Conservation (phyloP, 1,140 invertebrate genomes). For the Copidosoma floridanum region DNA sequence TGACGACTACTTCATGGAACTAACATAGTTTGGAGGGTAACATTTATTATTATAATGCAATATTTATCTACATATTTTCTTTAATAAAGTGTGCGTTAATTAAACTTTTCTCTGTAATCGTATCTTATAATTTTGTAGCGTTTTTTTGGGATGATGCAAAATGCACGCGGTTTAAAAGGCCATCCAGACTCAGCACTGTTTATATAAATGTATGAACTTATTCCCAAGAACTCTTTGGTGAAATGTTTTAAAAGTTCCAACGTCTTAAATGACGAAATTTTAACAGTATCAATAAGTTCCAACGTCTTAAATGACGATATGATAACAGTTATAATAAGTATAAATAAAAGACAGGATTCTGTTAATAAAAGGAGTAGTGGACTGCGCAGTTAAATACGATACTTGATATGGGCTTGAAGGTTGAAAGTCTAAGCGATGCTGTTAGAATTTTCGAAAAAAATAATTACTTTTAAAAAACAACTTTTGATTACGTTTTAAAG, state of each 20-base stretch:
- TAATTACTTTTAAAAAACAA: neutral
- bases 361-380: neutral
- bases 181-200: conserved; percentile 22
- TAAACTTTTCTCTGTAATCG: neutral
- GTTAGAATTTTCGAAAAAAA: neutral
- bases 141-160: conserved; percentile 20
- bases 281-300: no score
- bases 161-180: conserved; percentile 19
- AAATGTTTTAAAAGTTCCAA: conserved; percentile 18
- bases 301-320: no score
- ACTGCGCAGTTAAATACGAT: neutral
- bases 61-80: neutral
- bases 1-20: conserved; percentile 11
- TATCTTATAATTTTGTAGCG: conserved; percentile 4
- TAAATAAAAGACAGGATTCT: neutral
- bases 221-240: conserved; percentile 14
- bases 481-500: neutral
- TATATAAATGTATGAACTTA: conserved; percentile 15
- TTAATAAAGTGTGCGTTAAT: neutral
- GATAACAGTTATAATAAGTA: neutral
- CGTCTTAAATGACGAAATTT: neutral
- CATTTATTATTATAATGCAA: neutral
- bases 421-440: neutral
- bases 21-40: conserved; percentile 18
- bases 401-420: neutral